Evolutionary conservation across 2,888 invertebrate species (phyloP).

Genomic region (Dioctria rufipes): DNA sequence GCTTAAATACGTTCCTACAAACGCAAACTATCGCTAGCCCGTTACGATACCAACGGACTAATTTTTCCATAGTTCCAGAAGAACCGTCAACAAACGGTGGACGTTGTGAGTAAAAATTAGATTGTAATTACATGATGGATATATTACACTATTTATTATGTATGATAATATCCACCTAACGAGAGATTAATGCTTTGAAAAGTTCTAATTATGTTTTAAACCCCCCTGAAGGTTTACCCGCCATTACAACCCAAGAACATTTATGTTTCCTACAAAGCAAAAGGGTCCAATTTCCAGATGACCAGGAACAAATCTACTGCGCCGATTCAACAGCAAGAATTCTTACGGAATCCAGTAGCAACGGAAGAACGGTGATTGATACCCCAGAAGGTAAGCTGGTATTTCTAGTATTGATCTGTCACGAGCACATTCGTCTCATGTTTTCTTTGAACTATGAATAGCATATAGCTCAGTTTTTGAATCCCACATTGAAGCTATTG

Average conservation of each 20-base stretch:
- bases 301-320: constrained; percentile 68
- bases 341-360: constrained; percentile 52
- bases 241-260: neutral
- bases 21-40: constrained; percentile 58
- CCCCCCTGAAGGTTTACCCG: constrained; percentile 15
- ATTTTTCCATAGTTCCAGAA: constrained; percentile 62
- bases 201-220: no score
- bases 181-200: no score
- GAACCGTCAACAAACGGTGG: constrained; percentile 57
- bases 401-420: neutral
- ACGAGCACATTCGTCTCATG: no score
- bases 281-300: constrained; percentile 81
- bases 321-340: constrained; percentile 53
- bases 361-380: constrained; percentile 51
- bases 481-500: no score
- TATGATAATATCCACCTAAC: neutral
- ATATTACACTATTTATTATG: no score
- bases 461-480: no score
- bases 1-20: constrained; percentile 59
- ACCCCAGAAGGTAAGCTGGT: constrained; percentile 51
- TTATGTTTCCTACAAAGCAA: constrained; percentile 71
- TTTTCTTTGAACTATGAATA: no score
- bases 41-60: constrained; percentile 60
- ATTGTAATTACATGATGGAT: no score
- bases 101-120: constrained; percentile 3